These are phyloP conservation scores for Reticulitermes lucifugus DNA, from an alignment of 2,888 invertebrate species.

Conservation along the genomic window DNA sequence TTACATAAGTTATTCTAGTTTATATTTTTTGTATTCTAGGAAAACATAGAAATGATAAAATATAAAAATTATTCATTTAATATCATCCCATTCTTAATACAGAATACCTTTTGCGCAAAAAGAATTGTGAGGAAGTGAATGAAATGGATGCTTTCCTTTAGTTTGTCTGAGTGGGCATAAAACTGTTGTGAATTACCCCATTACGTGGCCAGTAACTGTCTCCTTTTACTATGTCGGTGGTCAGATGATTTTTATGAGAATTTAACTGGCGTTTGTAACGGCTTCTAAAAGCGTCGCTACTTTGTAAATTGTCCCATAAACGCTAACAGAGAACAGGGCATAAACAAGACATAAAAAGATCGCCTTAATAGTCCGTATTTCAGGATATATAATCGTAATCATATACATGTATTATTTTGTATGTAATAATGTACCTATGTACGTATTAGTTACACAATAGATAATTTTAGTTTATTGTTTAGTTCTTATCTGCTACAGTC, in stretches of 20 bases:
- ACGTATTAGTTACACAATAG: not conserved
- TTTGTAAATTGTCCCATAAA: constrained; percentile 33
- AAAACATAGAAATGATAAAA: too few relatives aligned
- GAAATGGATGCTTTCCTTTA: constrained; percentile 1
- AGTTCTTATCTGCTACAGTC: not conserved
- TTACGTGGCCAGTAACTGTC: constrained; percentile 41
- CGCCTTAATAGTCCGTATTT: not conserved
- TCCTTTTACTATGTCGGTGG: constrained; percentile 29
- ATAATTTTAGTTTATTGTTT: not conserved
- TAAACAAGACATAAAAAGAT: constrained; percentile 12
- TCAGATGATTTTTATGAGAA: constrained; percentile 43
- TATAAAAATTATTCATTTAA: too few relatives aligned
- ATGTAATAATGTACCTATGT: too few relatives aligned
- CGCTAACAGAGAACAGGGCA: constrained; percentile 7
- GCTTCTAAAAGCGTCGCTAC: constrained; percentile 36
- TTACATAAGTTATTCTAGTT: not conserved
- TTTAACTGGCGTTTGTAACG: constrained; percentile 44
- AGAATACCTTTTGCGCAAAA: not conserved
- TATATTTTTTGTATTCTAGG: not conserved
- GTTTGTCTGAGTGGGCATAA: constrained; percentile 34
- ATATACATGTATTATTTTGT: not conserved
- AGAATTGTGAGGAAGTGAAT: constrained; percentile 22
- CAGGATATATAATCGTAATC: not conserved
- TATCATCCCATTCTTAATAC: too few relatives aligned
- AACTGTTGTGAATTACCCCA: constrained; percentile 41